Evolutionary conservation across 2,797 vertebrate species (phyloP).

Genomic region (Sardinella longiceps): DNA sequence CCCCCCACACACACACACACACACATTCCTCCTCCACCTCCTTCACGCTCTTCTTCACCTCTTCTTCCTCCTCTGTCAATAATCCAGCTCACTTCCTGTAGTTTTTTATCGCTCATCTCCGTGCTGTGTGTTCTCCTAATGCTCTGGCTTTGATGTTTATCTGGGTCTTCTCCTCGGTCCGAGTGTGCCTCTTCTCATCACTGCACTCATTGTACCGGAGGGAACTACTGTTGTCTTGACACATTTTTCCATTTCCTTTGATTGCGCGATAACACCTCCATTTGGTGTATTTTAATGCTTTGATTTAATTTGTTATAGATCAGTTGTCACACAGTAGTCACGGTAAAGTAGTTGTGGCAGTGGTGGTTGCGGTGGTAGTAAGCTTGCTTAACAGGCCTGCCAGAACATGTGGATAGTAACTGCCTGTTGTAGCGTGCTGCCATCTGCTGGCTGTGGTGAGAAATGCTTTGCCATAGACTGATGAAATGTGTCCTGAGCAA

Average conservation of each 20-base stretch:
- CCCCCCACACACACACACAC: not conserved
- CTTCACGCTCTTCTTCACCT: slow-evolving; percentile 13
- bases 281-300: slow-evolving; percentile 15
- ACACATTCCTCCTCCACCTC: not conserved
- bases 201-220: not conserved
- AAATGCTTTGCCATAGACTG: slow-evolving; percentile 37
- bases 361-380: not conserved
- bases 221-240: slow-evolving; percentile 11
- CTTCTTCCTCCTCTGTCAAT: slow-evolving; percentile 26
- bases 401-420: slow-evolving; percentile 13
- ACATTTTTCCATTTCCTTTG: slow-evolving; percentile 24
- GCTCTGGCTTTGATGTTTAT: slow-evolving; percentile 33
- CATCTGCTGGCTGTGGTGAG: slow-evolving; percentile 67
- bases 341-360: not conserved
- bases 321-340: slow-evolving; percentile 14
- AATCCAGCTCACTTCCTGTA: slow-evolving; percentile 30
- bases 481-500: slow-evolving; percentile 25
- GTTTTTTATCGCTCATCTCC: slow-evolving; percentile 37
- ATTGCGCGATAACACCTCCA: slow-evolving; percentile 12
- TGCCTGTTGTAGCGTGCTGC: slow-evolving; percentile 69
- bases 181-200: slow-evolving; percentile 32
- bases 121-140: slow-evolving; percentile 31
- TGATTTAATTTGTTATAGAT: slow-evolving; percentile 22
- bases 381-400: not conserved
- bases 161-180: not conserved